Evolutionary conservation across 2,113 vertebrate species (phyloP), one percentile per base, ranked within the genome.

Genomic region (Phylloscopus whistleri): DNA sequence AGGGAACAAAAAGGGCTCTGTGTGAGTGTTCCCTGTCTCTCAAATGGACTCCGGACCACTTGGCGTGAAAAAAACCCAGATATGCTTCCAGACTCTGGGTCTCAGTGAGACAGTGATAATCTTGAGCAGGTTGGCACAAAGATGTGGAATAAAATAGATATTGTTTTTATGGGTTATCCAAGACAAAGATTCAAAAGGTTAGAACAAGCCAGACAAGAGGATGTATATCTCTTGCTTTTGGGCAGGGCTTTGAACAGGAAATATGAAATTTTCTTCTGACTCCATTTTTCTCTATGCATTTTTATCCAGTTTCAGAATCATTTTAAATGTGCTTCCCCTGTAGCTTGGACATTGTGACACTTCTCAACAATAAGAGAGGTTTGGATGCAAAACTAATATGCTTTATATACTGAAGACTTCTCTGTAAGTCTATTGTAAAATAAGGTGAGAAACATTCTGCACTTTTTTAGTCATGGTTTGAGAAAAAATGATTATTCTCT

Each of bases 41-140:
- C 27, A 76, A 51, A 31, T 0, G 5, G 31, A 35, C 7, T 20
- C 9, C 0, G 0, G 11, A 21, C 35, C 17, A 22, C 26, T 6
- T 0, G 0, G 31, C 0, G 0, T 51, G 26, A 59, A 76, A 51
- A 24, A 24, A 31, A 3, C 10, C 37, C 2, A 0, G 37, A 41
- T 51, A 26, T 67, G 16, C 11, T 43, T 86, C 35, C 5, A 5
- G 13, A 35, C 7, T 21, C 9, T 31, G 26, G 13, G 16, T 59
- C 16, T 67, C 26, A 51, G 5, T 22, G 21, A 17, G 37, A 31
- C 52, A 22, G 16, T 14, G 11, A 27, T 9, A 17, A 31, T 14
- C 26, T 51, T 51, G 31, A 26, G 44, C 44, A 59, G 31, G 8
- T 9, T 43, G 26, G 14, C 13, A 51, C 9, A 37, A 58, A 58